Percentiles rank a stretch among this genome's conserved stretches.
These are phyloP conservation scores for Crypturellus undulatus DNA, from an alignment of 2,113 vertebrate species.

Conservation along the genomic window DNA sequence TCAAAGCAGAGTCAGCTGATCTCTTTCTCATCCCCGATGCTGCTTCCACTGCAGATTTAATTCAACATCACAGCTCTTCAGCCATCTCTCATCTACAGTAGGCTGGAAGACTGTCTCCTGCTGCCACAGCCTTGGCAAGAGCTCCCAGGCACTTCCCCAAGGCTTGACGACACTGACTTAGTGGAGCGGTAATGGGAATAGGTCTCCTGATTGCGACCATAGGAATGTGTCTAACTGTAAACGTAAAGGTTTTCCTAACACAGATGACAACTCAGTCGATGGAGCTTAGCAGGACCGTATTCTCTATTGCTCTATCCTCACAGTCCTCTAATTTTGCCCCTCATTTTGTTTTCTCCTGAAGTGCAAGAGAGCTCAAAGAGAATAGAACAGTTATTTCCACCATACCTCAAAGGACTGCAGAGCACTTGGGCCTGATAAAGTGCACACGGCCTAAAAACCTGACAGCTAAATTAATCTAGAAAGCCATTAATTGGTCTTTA, in stretches of 20 bases:
- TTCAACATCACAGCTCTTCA: not conserved
- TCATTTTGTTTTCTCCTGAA: not conserved
- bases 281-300: not conserved
- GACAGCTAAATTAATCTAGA: not conserved
- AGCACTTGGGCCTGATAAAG: not conserved
- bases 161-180: not conserved
- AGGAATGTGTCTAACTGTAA: rapidly evolving
- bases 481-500: not conserved
- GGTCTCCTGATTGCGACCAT: not conserved
- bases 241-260: not conserved
- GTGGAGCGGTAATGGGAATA: not conserved
- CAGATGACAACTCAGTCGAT: not conserved
- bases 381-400: not conserved
- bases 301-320: not conserved
- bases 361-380: not conserved
- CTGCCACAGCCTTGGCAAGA: not conserved
- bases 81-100: not conserved
- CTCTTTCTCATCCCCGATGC: not conserved
- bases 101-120: not conserved
- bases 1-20: not conserved
- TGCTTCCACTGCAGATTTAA: not conserved
- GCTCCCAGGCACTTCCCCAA: not conserved
- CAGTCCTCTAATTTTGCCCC: not conserved
- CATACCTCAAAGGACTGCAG: not conserved
- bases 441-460: not conserved